Base-by-base conservation (phyloP, 2,797 vertebrate genomes). In the Catharus ustulatus region DNA sequence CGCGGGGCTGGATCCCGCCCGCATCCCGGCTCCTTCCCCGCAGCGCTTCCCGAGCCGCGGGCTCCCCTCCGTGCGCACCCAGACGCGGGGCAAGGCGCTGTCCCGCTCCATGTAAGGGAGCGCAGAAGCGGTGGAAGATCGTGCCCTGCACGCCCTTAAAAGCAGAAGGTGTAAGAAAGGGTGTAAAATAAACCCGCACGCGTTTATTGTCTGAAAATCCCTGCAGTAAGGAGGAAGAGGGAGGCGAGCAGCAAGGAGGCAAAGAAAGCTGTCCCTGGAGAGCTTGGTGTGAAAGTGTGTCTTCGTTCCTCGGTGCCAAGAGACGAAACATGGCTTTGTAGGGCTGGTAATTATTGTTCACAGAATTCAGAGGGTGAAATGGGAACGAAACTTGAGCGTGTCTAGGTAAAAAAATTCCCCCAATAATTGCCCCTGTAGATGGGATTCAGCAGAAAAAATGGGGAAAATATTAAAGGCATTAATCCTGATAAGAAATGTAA, bases 91-190 rank as follows among this genome's bases (percentile, higher is more conserved):
- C 40, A 7, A 2, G 30, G 63, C 24, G 42, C 23, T 42, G 27
- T 13, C 49, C 46, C 10, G 27, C 6, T 24, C 62, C 3, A 0
- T 3, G 0, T 0, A 29, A 24, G 61, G 34, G 43, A 48, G 63
- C 2, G 38, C 15, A 8, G 27, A 24, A 72, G 73, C 10, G 26
- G 22, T 40, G 15, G 34, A 20, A 69, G 49, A 30, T 4, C 21
- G 1, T 15, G 36, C 7, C 57, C 52, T 3, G 14, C 2, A 54
- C 1, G 7, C 30, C 58, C 32, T 21, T 72, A 21, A 67, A 67
- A 42, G 13, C 29, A 54, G 45, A 34, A 54, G 15, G 66, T 67
- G 57, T 40, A 13, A 48, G 62, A 5, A 75, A 43, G 84, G 38
- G 42, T 75, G 83, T 62, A 46, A 75, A 52, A 58, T 48, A 81